Base-by-base conservation (phyloP, 2,797 vertebrate genomes). In the Distichodus sexfasciatus region DNA sequence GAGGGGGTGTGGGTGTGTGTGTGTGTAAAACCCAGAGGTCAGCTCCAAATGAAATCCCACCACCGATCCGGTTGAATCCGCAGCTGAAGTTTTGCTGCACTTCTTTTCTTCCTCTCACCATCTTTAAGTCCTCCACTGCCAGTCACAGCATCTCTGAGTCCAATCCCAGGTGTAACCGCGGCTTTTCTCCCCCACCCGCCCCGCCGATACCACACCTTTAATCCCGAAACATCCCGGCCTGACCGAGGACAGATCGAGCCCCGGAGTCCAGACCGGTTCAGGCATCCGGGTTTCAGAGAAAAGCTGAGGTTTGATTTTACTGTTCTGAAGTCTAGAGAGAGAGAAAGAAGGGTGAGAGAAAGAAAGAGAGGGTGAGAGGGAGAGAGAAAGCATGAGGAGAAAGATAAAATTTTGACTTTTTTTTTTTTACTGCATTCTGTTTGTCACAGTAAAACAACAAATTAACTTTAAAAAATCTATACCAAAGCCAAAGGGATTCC, bases 61-160 rank as follows among this genome's bases (percentile, higher is more conserved):
- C n/a, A 48, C 41, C 64, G 66, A 66, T 72, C 55, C 53, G 66
- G 47, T 33, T 36, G 58, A 60, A 78, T 69, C 65, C 29, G 24
- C 8, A 8, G 35, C 35, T 53, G 59, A 75, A 54, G 47, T 55
- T 66, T 55, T 71, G 19, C 64, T 57, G 67, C 69, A 75, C 72
- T 36, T 67, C 44, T 50, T 46, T 24, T 15, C 33, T 59, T 55
- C 66, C 44, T 33, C 65, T 72, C 65, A 69, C 47, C 35, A 19
- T 35, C 55, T 62, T 64, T 55, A 75, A 74, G 74, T 77, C 64
- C 40, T 60, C 53, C 46, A 71, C 67, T 46, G 60, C 36, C 67
- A 66, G 67, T 75, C 67, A 75, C 65, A 75, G 70, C 54, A 75
- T 60, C 72, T 61, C 24, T 47, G 54, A 70, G 72, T 61, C 54